phyloP scores from a whole-genome alignment of 2,797 vertebrate species.

The Sardinella longiceps region DNA sequence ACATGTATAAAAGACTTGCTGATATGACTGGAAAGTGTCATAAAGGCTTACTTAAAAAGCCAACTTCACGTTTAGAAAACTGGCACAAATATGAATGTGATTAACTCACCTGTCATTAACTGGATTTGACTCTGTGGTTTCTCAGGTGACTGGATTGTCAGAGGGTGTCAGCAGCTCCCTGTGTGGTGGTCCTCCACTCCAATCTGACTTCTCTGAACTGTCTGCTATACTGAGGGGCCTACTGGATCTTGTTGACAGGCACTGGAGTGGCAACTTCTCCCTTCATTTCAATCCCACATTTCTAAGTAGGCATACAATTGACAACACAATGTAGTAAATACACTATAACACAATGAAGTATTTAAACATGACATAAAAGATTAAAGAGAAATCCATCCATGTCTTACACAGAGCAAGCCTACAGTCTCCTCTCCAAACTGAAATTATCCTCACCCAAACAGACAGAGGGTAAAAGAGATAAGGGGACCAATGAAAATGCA shows the following conservation, averaged over 20 bases:
- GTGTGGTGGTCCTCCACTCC: not conserved
- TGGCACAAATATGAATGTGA: too few species aligned
- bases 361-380: not conserved
- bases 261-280: constrained; percentile 71
- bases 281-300: constrained; percentile 73
- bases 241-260: constrained; percentile 72
- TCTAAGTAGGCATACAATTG: constrained; percentile 56
- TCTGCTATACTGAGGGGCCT: constrained; percentile 65
- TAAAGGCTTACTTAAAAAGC: too few species aligned
- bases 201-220: constrained; percentile 54
- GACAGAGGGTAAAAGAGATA: not conserved
- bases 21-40: too few species aligned
- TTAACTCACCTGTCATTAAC: not conserved
- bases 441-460: not conserved
- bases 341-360: not conserved
- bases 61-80: too few species aligned
- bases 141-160: not conserved
- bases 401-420: not conserved
- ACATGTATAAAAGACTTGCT: too few species aligned
- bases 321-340: not conserved
- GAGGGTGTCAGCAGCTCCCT: constrained; percentile 41
- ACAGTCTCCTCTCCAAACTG: not conserved
- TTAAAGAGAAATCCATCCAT: not conserved
- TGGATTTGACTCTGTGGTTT: not conserved
- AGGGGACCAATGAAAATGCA: not conserved